Conservation (phyloP, 2,113 vertebrate genomes). For the Lathamus discolor region DNA sequence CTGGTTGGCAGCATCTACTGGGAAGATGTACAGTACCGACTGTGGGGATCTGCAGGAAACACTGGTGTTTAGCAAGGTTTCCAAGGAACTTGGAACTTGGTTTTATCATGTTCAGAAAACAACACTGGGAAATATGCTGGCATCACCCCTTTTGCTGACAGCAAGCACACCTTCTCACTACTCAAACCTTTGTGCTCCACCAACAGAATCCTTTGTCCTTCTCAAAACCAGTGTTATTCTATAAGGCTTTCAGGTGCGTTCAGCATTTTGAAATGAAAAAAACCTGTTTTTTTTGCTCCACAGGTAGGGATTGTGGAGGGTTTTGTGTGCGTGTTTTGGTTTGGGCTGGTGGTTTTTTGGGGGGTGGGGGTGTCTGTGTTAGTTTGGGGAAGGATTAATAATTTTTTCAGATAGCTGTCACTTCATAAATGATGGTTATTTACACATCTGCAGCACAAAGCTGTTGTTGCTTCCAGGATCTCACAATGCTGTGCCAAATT, state of each 20-base stretch:
- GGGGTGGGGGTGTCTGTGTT: not conserved
- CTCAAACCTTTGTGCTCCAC: not conserved
- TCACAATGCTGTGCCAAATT: rapidly evolving
- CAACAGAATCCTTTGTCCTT: no score
- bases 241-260: not conserved
- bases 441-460: no score
- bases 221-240: not conserved
- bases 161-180: not conserved
- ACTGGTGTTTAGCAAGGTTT: rapidly evolving
- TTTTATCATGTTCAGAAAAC: not conserved
- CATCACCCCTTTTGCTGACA: rapidly evolving
- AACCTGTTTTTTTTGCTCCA: not conserved
- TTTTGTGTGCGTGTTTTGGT: no score
- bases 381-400: not conserved
- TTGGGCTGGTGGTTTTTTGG: not conserved
- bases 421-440: not conserved
- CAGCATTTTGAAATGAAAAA: not conserved
- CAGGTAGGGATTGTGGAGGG: not conserved
- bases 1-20: not conserved
- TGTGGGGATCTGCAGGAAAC: not conserved
- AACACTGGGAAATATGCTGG: not conserved
- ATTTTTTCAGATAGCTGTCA: no score
- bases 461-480: not conserved
- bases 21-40: rapidly evolving
- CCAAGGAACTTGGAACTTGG: not conserved